A percentile compares a stretch with the other conserved stretches of the same genome.
phyloP scores from a whole-genome alignment of 2,113 vertebrate genomes.

The Patagioenas fasciata region DNA sequence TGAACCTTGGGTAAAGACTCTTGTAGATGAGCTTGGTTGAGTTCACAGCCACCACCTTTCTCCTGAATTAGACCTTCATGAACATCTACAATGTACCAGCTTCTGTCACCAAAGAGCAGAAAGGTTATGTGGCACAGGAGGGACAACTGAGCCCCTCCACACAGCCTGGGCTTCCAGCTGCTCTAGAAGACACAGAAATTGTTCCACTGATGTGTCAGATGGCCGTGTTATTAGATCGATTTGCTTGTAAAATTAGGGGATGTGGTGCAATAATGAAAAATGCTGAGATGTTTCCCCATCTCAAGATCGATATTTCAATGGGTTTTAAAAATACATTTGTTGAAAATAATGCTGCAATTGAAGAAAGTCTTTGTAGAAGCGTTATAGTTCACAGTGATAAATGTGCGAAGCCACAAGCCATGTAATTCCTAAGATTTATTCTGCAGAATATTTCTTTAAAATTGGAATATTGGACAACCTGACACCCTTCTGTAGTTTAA shows the following conservation, averaged over 20 bases:
- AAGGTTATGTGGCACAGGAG: neutral
- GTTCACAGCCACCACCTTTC: neutral
- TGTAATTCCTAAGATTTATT: neutral
- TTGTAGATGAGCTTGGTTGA: neutral
- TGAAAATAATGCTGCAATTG: neutral
- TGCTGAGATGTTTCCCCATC: neutral
- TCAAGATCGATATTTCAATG: neutral
- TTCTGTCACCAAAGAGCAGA: neutral
- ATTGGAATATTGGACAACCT: neutral
- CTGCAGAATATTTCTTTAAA: neutral
- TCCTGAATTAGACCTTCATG: neutral
- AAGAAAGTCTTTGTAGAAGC: neutral
- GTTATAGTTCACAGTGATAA: neutral
- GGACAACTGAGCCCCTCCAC: neutral
- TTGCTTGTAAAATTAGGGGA: neutral
- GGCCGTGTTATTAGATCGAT: rapidly evolving
- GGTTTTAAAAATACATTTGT: neutral
- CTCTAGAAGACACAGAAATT: neutral
- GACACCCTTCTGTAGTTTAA: neutral
- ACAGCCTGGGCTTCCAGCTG: neutral
- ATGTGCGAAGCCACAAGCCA: neutral
- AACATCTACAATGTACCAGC: no score
- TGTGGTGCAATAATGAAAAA: neutral
- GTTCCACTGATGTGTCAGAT: neutral
- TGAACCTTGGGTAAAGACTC: neutral